phyloP scores from a whole-genome alignment of 2,888 invertebrate genomes.

The Notodonta dromedarius region DNA sequence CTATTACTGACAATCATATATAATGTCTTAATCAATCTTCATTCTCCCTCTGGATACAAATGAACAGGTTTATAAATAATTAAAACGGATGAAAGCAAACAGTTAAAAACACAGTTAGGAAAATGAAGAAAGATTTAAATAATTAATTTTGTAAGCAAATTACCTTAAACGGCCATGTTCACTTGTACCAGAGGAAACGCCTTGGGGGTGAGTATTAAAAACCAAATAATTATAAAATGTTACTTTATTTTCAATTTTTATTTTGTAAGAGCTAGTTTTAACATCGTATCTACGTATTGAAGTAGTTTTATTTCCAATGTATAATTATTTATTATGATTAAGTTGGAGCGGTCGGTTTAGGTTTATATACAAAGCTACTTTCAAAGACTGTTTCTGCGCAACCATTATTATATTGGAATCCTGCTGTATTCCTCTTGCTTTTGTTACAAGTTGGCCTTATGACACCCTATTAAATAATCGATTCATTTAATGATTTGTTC shows the following conservation, averaged over 20 bases:
- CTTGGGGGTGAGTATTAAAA: slow-evolving; percentile 18
- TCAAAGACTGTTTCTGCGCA: slow-evolving; percentile 57
- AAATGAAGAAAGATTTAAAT: slow-evolving; percentile 67
- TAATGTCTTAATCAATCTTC: slow-evolving; percentile 57
- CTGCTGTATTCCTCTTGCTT: slow-evolving; percentile 9
- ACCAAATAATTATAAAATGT: slow-evolving; percentile 33
- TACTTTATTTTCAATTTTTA: slow-evolving; percentile 48
- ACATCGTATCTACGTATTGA: not conserved
- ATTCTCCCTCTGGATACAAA: slow-evolving; percentile 70
- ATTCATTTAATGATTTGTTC: slow-evolving; percentile 1
- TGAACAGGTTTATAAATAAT: slow-evolving; percentile 57
- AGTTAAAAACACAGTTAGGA: slow-evolving; percentile 34
- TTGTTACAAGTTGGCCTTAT: slow-evolving; percentile 14
- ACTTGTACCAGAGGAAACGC: slow-evolving; percentile 50
- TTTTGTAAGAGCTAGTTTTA: not conserved
- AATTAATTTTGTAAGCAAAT: slow-evolving; percentile 30
- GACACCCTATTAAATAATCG: slow-evolving; percentile 27
- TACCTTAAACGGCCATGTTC: slow-evolving; percentile 69
- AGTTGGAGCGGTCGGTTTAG: slow-evolving; percentile 50
- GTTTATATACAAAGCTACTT: slow-evolving; percentile 41
- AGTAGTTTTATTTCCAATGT: slow-evolving; percentile 6
- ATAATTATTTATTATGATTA: slow-evolving; percentile 21
- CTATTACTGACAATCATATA: not conserved
- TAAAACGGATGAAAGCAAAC: slow-evolving; percentile 5
- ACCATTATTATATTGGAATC: slow-evolving; percentile 12